Evolutionary conservation across 2,888 invertebrate species (phyloP).

Genomic region (Ophioninae sp.): DNA sequence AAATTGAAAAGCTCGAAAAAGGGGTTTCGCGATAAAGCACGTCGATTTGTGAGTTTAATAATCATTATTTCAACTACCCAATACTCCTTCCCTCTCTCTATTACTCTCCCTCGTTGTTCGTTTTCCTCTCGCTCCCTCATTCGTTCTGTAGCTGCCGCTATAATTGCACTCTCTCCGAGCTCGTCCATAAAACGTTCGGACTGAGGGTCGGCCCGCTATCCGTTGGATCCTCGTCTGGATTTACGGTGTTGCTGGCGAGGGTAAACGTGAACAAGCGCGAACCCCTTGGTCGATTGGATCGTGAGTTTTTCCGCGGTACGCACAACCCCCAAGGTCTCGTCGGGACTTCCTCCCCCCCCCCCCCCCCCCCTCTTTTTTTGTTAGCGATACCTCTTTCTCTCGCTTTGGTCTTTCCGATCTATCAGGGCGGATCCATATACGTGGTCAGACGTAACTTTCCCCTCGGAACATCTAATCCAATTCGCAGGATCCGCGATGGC

Average conservation of each 20-base stretch:
- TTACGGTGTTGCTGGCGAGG: conserved; percentile 51
- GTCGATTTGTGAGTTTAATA: conserved; percentile 56
- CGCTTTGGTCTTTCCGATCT: background rate
- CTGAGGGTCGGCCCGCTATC: conserved; percentile 27
- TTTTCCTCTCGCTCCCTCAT: background rate
- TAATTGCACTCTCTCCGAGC: conserved; percentile 52
- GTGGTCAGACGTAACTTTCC: conserved; percentile 69
- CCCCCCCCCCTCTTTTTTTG: conserved; percentile 44
- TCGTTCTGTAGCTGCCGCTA: conserved; percentile 39
- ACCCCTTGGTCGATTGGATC: conserved; percentile 35
- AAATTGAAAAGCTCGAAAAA: conserved; percentile 13
- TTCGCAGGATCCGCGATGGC: conserved; percentile 60
- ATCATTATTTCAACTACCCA: conserved; percentile 50
- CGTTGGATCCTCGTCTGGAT: conserved; percentile 40
- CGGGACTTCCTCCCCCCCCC: background rate
- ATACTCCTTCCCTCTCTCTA: conserved; percentile 1
- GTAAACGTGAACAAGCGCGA: conserved; percentile 14
- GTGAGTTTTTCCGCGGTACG: conserved; percentile 39
- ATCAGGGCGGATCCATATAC: background rate
- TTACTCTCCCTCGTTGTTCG: background rate
- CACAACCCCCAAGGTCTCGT: background rate
- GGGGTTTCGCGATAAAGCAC: background rate
- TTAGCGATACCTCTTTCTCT: conserved; percentile 63
- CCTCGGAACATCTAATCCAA: conserved; percentile 73
- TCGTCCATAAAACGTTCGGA: conserved; percentile 53